These are phyloP conservation scores for Ceraclea dissimilis DNA, from an alignment of 2,888 invertebrate species.

Conservation along the genomic window DNA sequence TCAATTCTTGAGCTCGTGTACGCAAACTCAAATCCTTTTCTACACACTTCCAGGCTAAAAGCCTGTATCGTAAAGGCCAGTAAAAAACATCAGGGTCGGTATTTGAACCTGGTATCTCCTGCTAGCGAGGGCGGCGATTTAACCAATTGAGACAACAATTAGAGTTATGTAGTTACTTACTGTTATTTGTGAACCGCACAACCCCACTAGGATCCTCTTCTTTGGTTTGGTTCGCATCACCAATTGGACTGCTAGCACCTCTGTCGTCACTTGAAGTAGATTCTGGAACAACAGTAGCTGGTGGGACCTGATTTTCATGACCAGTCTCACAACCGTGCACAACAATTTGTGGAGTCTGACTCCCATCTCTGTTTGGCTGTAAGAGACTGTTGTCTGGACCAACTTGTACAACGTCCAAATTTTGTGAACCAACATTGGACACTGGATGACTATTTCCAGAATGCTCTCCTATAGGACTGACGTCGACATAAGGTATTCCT, in stretches of 20 bases:
- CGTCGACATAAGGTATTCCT: constrained; percentile 1
- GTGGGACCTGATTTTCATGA: neutral
- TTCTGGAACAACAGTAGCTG: no score
- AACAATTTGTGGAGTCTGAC: neutral
- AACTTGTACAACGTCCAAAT: constrained; percentile 7
- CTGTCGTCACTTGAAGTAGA: neutral
- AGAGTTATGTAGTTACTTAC: constrained; percentile 19
- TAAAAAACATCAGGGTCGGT: no score
- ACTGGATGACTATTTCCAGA: neutral
- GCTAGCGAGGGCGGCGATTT: no score
- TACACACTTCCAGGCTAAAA: no score
- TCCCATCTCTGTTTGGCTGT: neutral
- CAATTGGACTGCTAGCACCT: neutral
- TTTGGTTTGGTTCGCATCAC: constrained; percentile 3
- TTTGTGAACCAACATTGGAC: neutral
- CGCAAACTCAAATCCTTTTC: no score
- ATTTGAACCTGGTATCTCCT: no score
- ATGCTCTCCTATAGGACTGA: neutral
- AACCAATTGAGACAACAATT: no score
- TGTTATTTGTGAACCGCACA: constrained; percentile 21
- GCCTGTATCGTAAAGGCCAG: no score
- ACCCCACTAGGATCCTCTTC: constrained; percentile 18
- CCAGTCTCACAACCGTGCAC: neutral
- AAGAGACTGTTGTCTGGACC: constrained; percentile 1
- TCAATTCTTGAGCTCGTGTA: no score